A percentile compares a stretch with the other conserved stretches of the same genome.
Conservation (phyloP, 2,888 invertebrate genomes). For the Suillia variegata region DNA sequence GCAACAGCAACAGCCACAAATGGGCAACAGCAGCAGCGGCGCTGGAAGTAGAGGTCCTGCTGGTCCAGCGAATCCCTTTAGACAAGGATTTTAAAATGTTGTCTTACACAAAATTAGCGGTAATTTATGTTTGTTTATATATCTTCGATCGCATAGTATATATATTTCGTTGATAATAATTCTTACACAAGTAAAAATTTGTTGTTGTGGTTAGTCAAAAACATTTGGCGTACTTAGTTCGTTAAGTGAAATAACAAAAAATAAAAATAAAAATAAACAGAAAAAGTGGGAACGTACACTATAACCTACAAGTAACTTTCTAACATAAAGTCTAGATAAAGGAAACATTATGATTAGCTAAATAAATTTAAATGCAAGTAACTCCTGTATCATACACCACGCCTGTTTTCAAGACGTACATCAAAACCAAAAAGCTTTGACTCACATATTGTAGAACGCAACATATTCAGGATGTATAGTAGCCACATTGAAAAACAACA, state of each 20-base stretch:
- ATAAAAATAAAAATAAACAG: slow-evolving; percentile 6
- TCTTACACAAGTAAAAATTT: not conserved
- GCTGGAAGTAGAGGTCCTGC: slow-evolving; percentile 56
- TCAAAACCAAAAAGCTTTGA: not conserved
- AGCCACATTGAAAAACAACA: not conserved
- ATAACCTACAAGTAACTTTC: too few relatives aligned
- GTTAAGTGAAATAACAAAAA: slow-evolving; percentile 7
- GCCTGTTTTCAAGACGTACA: not conserved
- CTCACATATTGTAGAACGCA: not conserved
- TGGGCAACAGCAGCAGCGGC: slow-evolving; percentile 55
- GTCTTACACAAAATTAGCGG: slow-evolving; percentile 62
- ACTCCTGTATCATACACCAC: not conserved
- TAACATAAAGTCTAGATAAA: not conserved
- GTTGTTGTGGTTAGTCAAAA: slow-evolving; percentile 7
- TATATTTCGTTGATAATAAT: slow-evolving; percentile 25
- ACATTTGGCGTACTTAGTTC: not conserved
- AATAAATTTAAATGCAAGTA: slow-evolving; percentile 34
- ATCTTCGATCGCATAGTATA: slow-evolving; percentile 43
- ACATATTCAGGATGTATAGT: not conserved
- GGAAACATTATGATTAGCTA: slow-evolving; percentile 22
- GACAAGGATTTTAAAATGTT: slow-evolving; percentile 75
- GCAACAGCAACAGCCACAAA: slow-evolving; percentile 58
- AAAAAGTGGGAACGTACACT: not conserved
- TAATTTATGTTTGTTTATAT: slow-evolving; percentile 53
- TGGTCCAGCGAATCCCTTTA: slow-evolving; percentile 74